Percentiles rank a stretch among this genome's conserved stretches.
phyloP scores from a whole-genome alignment of 2,888 invertebrate species.

The Agrochola litura region DNA sequence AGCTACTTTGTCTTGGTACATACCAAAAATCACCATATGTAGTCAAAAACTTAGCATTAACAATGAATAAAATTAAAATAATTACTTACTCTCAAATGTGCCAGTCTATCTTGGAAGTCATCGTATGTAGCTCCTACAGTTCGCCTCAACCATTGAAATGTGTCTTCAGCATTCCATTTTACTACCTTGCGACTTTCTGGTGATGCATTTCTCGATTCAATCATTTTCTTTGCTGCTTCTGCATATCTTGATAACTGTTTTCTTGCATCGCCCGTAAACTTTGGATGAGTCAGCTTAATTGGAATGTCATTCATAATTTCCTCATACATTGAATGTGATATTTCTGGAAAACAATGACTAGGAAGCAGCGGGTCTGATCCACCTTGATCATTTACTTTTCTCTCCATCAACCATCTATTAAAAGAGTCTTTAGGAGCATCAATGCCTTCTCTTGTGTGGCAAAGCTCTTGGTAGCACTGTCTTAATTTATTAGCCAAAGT shows the following conservation, averaged over 20 bases:
- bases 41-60: background rate
- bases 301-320: constrained; percentile 99
- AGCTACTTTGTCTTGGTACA: background rate
- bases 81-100: constrained; percentile 93
- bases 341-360: constrained; percentile 97
- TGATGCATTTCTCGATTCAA: constrained; percentile 97
- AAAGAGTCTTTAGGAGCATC: constrained; percentile 99
- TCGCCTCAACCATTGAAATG: constrained; percentile 98
- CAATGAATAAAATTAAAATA: background rate
- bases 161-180: constrained; percentile 99
- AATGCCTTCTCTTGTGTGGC: constrained; percentile 97
- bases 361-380: constrained; percentile 98
- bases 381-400: constrained; percentile 96
- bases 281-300: constrained; percentile 98
- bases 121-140: constrained; percentile 98
- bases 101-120: constrained; percentile 96
- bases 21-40: background rate
- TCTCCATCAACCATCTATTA: constrained; percentile 98
- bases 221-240: constrained; percentile 99
- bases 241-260: constrained; percentile 98
- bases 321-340: constrained; percentile 98
- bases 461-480: constrained; percentile 98
- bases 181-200: constrained; percentile 98
- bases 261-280: constrained; percentile 98
- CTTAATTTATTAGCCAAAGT: constrained; percentile 95